phyloP scores from a whole-genome alignment of 2,888 invertebrate species.

The Eudemis profundana region DNA sequence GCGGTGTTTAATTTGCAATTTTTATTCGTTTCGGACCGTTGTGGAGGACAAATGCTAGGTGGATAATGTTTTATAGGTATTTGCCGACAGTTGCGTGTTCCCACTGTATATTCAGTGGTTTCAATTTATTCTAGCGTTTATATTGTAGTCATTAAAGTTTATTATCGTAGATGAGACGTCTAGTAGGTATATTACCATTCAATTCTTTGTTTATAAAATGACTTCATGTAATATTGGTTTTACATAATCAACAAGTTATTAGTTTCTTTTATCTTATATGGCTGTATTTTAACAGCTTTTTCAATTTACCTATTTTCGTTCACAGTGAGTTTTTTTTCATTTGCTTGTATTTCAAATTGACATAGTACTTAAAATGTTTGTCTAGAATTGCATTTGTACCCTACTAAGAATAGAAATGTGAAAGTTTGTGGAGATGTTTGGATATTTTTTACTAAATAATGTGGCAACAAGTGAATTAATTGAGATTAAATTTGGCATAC shows the following conservation, averaged over 20 bases:
- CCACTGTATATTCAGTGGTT: neutral
- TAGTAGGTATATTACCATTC: neutral
- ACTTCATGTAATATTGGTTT: neutral
- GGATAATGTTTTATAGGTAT: conserved; percentile 25
- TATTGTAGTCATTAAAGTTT: conserved; percentile 9
- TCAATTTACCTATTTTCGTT: neutral
- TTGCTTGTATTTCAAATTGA: no score
- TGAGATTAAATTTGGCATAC: no score
- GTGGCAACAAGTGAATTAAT: no score
- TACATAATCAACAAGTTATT: conserved; percentile 3
- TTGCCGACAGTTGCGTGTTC: conserved; percentile 11
- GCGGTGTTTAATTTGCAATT: neutral
- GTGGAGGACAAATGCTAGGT: conserved; percentile 5
- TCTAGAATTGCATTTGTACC: no score
- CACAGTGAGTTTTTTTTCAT: no score
- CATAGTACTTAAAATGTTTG: no score
- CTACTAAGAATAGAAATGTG: no score
- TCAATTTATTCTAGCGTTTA: conserved; percentile 25
- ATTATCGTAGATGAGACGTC: conserved; percentile 15
- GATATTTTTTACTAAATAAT: no score
- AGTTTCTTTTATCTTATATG: neutral
- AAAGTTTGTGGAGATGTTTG: no score
- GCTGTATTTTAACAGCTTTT: neutral
- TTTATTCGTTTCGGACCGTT: conserved; percentile 11
- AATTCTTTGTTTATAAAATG: conserved; percentile 6